Conservation (phyloP, 1,140 invertebrate species). For the Drosophila malerkotliana region DNA sequence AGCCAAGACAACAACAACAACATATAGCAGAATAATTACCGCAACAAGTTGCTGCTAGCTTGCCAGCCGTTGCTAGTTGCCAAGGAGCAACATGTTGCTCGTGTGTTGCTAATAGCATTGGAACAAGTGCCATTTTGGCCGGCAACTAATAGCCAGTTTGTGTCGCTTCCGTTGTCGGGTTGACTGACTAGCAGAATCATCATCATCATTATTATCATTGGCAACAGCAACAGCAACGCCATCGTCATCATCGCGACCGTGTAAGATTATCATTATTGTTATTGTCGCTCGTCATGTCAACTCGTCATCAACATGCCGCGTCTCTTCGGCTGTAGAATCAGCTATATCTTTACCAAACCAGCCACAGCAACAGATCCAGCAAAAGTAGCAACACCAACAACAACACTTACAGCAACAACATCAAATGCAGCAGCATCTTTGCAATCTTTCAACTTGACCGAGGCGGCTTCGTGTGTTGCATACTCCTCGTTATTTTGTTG, state of each 20-base stretch:
- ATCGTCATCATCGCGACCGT: conserved; percentile 46
- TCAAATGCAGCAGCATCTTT: conserved; percentile 36
- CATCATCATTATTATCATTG: conserved; percentile 39
- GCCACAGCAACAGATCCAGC: conserved; percentile 49
- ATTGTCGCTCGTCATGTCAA: conserved; percentile 82
- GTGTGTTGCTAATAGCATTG: conserved; percentile 80
- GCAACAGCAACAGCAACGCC: conserved; percentile 5
- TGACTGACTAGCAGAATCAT: conserved; percentile 12
- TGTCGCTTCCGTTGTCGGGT: conserved; percentile 75
- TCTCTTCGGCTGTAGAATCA: conserved; percentile 4
- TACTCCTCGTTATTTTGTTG: conserved; percentile 48
- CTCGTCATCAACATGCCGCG: conserved; percentile 77
- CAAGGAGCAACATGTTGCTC: conserved; percentile 48
- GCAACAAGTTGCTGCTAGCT: conserved; percentile 69
- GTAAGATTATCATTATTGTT: conserved; percentile 82
- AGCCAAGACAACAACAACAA: conserved; percentile 38
- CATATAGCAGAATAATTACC: conserved; percentile 68
- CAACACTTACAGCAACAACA: not conserved
- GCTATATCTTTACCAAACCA: conserved; percentile 5
- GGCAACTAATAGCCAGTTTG: conserved; percentile 80
- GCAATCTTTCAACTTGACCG: conserved; percentile 74
- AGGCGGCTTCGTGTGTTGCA: conserved; percentile 66
- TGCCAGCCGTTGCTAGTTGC: conserved; percentile 39
- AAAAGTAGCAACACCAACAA: conserved; percentile 3
- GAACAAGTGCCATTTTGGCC: conserved; percentile 82